These are phyloP conservation scores for Nebria salina DNA, from an alignment of 2,888 invertebrate species.

Conservation along the genomic window DNA sequence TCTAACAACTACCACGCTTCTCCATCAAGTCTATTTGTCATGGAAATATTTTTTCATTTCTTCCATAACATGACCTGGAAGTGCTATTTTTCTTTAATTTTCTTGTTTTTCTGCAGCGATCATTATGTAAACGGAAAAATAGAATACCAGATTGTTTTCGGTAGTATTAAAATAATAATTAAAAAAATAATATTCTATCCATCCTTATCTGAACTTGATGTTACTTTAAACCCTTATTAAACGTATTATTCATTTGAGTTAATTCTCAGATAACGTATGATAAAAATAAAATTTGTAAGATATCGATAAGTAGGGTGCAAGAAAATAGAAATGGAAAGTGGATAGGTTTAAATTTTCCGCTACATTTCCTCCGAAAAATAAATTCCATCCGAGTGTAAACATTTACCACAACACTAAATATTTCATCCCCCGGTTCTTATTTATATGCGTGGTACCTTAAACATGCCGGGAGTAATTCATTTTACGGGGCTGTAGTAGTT, in stretches of 20 bases:
- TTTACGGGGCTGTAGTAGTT: conserved; percentile 8
- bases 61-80: background rate
- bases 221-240: too few species aligned
- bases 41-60: conserved; percentile 18
- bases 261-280: too few species aligned
- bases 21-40: conserved; percentile 26
- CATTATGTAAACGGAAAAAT: background rate
- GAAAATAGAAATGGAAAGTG: background rate
- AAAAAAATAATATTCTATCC: background rate
- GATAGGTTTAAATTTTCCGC: background rate
- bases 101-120: conserved; percentile 7
- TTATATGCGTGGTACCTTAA: conserved; percentile 8
- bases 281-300: too few species aligned
- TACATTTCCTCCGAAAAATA: conserved; percentile 15
- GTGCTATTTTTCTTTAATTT: conserved; percentile 9
- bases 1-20: conserved; percentile 20
- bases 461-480: conserved; percentile 5
- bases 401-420: conserved; percentile 17
- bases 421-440: conserved; percentile 14
- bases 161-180: background rate
- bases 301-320: background rate
- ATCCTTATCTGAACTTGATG: background rate
- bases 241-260: too few species aligned
- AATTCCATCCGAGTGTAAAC: conserved; percentile 2
- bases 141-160: background rate